These are phyloP conservation scores for Chaetops frenatus DNA, from an alignment of 2,113 vertebrate species.

Conservation along the genomic window DNA sequence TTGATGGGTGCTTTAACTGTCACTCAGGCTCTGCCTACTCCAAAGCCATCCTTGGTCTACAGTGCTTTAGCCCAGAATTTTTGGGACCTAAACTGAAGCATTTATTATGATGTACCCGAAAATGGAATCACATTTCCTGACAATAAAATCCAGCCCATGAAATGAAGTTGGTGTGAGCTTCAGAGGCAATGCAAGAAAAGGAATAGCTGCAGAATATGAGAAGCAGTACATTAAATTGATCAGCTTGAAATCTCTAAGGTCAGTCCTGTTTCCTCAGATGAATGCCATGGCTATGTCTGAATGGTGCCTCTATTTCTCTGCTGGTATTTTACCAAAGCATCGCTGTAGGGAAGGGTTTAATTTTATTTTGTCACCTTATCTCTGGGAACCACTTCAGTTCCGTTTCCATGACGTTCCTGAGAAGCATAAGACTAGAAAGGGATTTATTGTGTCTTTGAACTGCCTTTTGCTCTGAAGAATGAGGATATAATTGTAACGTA, in stretches of 20 bases:
- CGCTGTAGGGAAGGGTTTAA: not conserved
- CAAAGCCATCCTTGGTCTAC: not conserved
- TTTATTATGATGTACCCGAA: not conserved
- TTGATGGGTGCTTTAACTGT: not conserved
- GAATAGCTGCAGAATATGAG: not conserved
- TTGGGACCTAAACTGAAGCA: not conserved
- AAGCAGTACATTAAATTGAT: not conserved
- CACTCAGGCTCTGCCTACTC: not conserved
- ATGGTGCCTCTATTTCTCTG: not conserved
- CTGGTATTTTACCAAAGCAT: not conserved
- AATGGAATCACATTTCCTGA: not conserved
- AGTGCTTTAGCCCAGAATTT: not conserved
- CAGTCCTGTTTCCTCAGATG: not conserved
- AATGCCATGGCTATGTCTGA: not conserved
- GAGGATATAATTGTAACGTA: constrained; percentile 31
- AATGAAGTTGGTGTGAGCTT: not conserved
- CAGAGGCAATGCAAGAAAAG: not conserved
- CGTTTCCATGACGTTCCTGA: not conserved
- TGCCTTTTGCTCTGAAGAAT: constrained; percentile 45
- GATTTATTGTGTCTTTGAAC: constrained; percentile 57
- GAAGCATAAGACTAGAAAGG: not conserved
- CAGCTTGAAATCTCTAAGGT: not conserved
- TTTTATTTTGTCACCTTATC: constrained; percentile 48
- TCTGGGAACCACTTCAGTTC: constrained; percentile 30
- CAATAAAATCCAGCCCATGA: not conserved